A percentile compares a stretch with the other conserved stretches of the same genome.
phyloP scores from a whole-genome alignment of 37 sponge, comb jelly and placozoan species.

The Petrosia ficiformis region DNA sequence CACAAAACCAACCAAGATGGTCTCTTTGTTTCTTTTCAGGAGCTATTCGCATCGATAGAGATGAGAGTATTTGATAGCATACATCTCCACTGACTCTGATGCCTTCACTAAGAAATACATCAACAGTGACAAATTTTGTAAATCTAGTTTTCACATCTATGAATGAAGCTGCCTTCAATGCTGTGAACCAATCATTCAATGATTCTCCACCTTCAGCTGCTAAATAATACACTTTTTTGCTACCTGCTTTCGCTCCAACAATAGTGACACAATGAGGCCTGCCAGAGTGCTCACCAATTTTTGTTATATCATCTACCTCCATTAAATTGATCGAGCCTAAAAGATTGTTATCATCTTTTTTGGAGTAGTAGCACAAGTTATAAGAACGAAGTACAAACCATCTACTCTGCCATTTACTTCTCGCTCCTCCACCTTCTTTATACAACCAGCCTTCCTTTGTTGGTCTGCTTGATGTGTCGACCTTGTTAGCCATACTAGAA shows the following conservation, averaged over 20 bases:
- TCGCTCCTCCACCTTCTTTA: slow-evolving; percentile 62
- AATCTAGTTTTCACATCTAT: slow-evolving; percentile 7
- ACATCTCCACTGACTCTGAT: slow-evolving; percentile 71
- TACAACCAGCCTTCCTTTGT: slow-evolving; percentile 62
- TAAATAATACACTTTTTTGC: slow-evolving; percentile 69
- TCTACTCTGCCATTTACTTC: slow-evolving; percentile 61
- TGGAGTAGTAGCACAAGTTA: slow-evolving; percentile 44
- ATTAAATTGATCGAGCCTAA: slow-evolving; percentile 40
- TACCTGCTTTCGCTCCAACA: slow-evolving; percentile 37
- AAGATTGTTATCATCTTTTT: slow-evolving; percentile 36
- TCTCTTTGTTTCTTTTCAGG: slow-evolving; percentile 62
- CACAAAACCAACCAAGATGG: slow-evolving; percentile 74
- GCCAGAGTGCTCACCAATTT: slow-evolving; percentile 54
- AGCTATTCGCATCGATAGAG: slow-evolving; percentile 33
- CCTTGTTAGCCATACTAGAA: no score
- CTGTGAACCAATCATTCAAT: slow-evolving; percentile 57
- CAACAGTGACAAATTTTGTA: slow-evolving; percentile 61
- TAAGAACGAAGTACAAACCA: slow-evolving; percentile 53
- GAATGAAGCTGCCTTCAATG: slow-evolving; percentile 28
- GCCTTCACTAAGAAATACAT: slow-evolving; percentile 63
- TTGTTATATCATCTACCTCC: slow-evolving; percentile 46
- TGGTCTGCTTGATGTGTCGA: no score
- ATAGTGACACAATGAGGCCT: slow-evolving; percentile 44
- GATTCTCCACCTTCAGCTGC: slow-evolving; percentile 41
- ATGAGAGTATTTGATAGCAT: slow-evolving; percentile 47